Conservation (phyloP, 2,888 invertebrate genomes). For the Acanthopleura granulata region DNA sequence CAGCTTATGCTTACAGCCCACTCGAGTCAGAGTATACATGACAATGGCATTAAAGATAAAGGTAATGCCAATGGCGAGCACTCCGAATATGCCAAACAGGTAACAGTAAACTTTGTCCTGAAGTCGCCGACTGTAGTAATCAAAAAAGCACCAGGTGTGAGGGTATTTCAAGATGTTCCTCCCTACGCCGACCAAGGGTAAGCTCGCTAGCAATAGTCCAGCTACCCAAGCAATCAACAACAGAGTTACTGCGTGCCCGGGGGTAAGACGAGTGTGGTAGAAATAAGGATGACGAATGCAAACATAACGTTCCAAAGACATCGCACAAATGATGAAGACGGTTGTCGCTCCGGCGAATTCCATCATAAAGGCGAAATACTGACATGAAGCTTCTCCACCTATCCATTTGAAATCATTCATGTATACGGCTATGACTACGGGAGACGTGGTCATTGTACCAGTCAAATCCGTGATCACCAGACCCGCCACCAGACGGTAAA, state of each 20-base stretch:
- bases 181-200: constrained; percentile 67
- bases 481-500: constrained; percentile 67
- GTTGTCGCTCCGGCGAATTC: constrained; percentile 65
- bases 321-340: constrained; percentile 66
- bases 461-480: constrained; percentile 66
- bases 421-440: constrained; percentile 60
- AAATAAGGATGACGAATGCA: constrained; percentile 65
- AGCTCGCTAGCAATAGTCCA: constrained; percentile 54
- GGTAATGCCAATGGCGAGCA: constrained; percentile 50
- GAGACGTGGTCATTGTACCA: constrained; percentile 65
- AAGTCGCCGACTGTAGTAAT: constrained; percentile 56
- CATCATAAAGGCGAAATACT: constrained; percentile 68
- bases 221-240: constrained; percentile 55
- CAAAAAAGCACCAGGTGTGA: constrained; percentile 68
- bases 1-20: constrained; percentile 49
- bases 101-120: constrained; percentile 54
- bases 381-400: constrained; percentile 58
- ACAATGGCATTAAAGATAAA: constrained; percentile 58
- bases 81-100: constrained; percentile 58
- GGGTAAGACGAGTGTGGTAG: constrained; percentile 58
- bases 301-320: constrained; percentile 67
- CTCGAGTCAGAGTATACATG: constrained; percentile 52
- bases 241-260: constrained; percentile 55
- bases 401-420: constrained; percentile 58
- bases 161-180: constrained; percentile 64